These are phyloP conservation scores for Eulemur macaco DNA, from an alignment of 2,113 vertebrate species.

Conservation along the genomic window DNA sequence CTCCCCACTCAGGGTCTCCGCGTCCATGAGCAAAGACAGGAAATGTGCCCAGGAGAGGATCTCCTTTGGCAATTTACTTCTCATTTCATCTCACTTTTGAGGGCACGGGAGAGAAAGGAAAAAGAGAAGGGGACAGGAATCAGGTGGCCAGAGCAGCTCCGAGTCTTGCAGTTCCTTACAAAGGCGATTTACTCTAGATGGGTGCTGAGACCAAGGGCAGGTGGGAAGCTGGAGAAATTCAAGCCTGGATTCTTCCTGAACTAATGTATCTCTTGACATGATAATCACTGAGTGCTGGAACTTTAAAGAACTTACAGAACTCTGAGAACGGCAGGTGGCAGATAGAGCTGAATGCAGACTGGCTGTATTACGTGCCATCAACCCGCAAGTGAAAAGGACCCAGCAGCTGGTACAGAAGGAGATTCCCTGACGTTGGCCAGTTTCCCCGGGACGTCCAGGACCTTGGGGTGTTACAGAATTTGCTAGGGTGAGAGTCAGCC, in stretches of 20 bases:
- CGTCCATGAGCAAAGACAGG: constrained; percentile 60
- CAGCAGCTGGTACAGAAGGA: neutral
- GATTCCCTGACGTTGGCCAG: neutral
- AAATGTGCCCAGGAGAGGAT: constrained; percentile 65
- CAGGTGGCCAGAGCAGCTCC: neutral
- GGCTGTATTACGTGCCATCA: neutral
- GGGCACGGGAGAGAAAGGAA: neutral
- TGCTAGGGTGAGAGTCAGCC: neutral
- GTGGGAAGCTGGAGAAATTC: neutral
- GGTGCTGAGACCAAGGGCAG: neutral
- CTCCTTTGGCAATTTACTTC: constrained; percentile 60
- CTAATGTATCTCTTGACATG: neutral
- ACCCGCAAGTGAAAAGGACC: neutral
- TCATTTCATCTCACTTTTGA: constrained; percentile 57
- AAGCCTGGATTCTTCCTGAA: neutral
- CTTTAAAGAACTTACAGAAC: neutral
- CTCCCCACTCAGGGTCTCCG: constrained; percentile 50
- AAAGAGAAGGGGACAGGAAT: neutral
- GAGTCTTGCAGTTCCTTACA: neutral
- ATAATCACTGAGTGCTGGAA: neutral
- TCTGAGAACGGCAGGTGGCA: neutral
- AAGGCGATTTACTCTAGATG: neutral
- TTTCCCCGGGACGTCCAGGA: neutral
- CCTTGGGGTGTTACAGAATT: neutral
- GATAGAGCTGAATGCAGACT: neutral